Evolutionary conservation across 92 coral and sea anemone species (phyloP).

Genomic region (Porites divaricata): DNA sequence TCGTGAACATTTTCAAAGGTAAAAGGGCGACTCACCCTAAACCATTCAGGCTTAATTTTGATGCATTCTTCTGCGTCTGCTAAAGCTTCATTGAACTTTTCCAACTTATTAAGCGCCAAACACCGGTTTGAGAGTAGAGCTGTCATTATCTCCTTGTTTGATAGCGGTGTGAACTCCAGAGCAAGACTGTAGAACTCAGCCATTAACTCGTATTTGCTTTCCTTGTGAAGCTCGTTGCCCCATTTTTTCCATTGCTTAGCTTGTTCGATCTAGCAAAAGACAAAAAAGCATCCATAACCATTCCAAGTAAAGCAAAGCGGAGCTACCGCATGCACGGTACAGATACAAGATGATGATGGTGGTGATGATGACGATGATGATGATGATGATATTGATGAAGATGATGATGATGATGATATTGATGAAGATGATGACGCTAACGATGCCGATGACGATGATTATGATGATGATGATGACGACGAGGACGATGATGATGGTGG

Average conservation of each 20-base stretch:
- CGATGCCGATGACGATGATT: too few relatives aligned
- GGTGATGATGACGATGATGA: not conserved
- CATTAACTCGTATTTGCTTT: conserved; percentile 19
- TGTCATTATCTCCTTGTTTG: conserved; percentile 12
- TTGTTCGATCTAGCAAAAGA: conserved; percentile 5
- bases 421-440: too few relatives aligned
- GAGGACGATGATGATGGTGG: too few relatives aligned
- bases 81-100: conserved; percentile 44
- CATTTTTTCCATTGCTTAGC: conserved; percentile 24
- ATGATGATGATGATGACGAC: too few relatives aligned
- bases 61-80: conserved; percentile 61
- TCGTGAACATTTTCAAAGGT: not conserved
- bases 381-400: too few relatives aligned
- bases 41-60: conserved; percentile 57
- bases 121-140: conserved; percentile 54
- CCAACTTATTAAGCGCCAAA: conserved; percentile 25
- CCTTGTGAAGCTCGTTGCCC: conserved; percentile 36
- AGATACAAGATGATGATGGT: not conserved
- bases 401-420: too few relatives aligned
- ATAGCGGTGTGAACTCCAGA: conserved; percentile 31
- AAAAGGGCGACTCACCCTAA: conserved; percentile 35
- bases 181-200: conserved; percentile 41
- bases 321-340: too few relatives aligned
- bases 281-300: not conserved
- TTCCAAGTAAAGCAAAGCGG: not conserved